Conservation (phyloP, 2,113 vertebrate genomes). For the Hippoglossus stenolepis region DNA sequence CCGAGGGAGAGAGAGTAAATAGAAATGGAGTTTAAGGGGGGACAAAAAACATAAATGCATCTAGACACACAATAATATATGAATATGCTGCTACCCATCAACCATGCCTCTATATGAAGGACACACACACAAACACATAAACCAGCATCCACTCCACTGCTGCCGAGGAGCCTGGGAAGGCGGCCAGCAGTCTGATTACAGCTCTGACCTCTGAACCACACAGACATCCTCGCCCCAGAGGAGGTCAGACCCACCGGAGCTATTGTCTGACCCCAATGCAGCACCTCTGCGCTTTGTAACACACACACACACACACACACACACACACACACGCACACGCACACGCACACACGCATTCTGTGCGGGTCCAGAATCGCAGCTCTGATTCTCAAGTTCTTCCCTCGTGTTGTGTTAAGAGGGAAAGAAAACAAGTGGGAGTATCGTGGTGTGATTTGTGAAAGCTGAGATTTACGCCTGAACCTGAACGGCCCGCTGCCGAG, state of each 20-base stretch:
- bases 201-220: conserved; percentile 73
- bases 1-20: conserved; percentile 32
- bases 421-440: conserved; percentile 72
- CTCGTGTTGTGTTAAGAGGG: conserved; percentile 67
- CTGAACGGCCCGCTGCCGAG: conserved; percentile 25
- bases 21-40: conserved; percentile 10
- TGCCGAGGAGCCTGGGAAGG: conserved; percentile 76
- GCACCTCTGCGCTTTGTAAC: conserved; percentile 42
- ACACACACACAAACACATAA: conserved; percentile 22
- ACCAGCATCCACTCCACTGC: conserved; percentile 31
- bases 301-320: conserved; percentile 1
- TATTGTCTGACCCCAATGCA: conserved; percentile 73
- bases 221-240: conserved; percentile 70
- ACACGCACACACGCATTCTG: conserved; percentile 38
- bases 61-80: conserved; percentile 36
- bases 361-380: conserved; percentile 43
- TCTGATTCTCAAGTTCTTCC: conserved; percentile 63
- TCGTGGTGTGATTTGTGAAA: conserved; percentile 63
- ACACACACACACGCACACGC: conserved; percentile 12
- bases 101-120: conserved; percentile 32
- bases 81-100: conserved; percentile 3
- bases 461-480: conserved; percentile 64
- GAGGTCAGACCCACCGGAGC: conserved; percentile 78
- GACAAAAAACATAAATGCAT: conserved; percentile 18
- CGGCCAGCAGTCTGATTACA: conserved; percentile 81